A percentile compares a stretch with the other conserved stretches of the same genome.
Evolutionary conservation across 2,888 invertebrate genomes (phyloP).

Genomic region (Amphiduros pacificus): DNA sequence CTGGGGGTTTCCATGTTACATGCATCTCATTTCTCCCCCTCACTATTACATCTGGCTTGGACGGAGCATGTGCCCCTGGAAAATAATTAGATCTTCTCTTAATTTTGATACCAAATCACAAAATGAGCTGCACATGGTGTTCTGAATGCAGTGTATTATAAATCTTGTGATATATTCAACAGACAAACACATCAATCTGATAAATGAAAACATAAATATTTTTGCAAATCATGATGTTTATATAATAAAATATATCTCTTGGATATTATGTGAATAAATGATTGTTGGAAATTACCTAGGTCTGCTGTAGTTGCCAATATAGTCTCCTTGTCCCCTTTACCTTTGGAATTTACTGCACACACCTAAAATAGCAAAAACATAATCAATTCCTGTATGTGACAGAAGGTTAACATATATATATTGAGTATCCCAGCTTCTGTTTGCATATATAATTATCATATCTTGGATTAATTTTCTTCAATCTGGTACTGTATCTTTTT

Average conservation of each 20-base stretch:
- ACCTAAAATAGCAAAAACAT: conserved; percentile 35
- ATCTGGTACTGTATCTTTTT: too few relatives aligned
- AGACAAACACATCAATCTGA: too few relatives aligned
- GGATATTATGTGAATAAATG: background rate
- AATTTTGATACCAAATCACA: too few relatives aligned
- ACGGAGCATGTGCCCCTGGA: conserved; percentile 57
- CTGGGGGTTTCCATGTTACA: conserved; percentile 55
- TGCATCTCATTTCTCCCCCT: conserved; percentile 56
- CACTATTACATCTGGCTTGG: conserved; percentile 54
- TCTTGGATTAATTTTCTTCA: too few relatives aligned
- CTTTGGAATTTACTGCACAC: conserved; percentile 52
- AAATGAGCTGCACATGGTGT: too few relatives aligned
- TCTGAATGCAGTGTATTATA: too few relatives aligned
- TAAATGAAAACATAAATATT: too few relatives aligned
- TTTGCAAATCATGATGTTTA: background rate
- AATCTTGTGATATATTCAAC: too few relatives aligned
- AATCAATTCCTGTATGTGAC: too few relatives aligned
- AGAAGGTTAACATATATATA: too few relatives aligned
- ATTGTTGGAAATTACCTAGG: conserved; percentile 35
- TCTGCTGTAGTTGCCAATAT: conserved; percentile 48
- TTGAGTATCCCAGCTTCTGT: too few relatives aligned
- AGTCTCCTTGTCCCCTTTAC: conserved; percentile 48
- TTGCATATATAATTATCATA: background rate
- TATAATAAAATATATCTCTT: background rate
- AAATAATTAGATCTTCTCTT: too few relatives aligned